Evolutionary conservation across 2,113 vertebrate genomes (phyloP).

Genomic region (Sus scrofa): T2T-Sscrofa CM000830.6:30553001-30553500

Average conservation of each 20-base stretch:
- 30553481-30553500: slow-evolving; percentile 79
- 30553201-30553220: slow-evolving; percentile 76
- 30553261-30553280: slow-evolving; percentile 68
- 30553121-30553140: slow-evolving; percentile 74
- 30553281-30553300: slow-evolving; percentile 59
- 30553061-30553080: slow-evolving; percentile 51
- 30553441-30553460: slow-evolving; percentile 68
- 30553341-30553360: slow-evolving; percentile 66
- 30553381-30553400: slow-evolving; percentile 71
- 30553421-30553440: slow-evolving; percentile 75
- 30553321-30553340: slow-evolving; percentile 41
- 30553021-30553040: slow-evolving; percentile 50
- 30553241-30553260: slow-evolving; percentile 44
- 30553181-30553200: slow-evolving; percentile 51
- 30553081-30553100: slow-evolving; percentile 66
- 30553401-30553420: slow-evolving; percentile 72
- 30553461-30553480: slow-evolving; percentile 79
- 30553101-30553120: slow-evolving; percentile 64
- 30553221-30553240: slow-evolving; percentile 78
- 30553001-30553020: slow-evolving; percentile 55
- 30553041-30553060: slow-evolving; percentile 38
- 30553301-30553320: slow-evolving; percentile 54
- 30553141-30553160: slow-evolving; percentile 57
- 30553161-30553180: slow-evolving; percentile 42
- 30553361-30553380: slow-evolving; percentile 74